phyloP scores from a whole-genome alignment of 2,113 vertebrate genomes.

The Erythrocebus patas region DNA sequence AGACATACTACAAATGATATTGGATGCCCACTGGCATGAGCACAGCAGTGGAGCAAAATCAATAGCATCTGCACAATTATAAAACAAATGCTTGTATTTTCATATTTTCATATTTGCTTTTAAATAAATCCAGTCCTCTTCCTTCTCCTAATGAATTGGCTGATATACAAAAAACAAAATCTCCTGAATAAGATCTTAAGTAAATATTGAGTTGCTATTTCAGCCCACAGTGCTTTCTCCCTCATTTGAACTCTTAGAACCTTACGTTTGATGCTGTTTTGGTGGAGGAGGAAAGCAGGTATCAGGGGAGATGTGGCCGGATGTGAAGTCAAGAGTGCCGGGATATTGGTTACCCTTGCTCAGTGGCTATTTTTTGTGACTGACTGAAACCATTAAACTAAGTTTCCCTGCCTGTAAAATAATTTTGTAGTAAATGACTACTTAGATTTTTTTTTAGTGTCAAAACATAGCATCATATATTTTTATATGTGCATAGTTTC shows the following conservation, averaged over 20 bases:
- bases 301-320: background rate
- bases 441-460: background rate
- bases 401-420: background rate
- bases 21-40: constrained; percentile 21
- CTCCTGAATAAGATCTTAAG: constrained; percentile 9
- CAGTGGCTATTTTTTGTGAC: background rate
- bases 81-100: background rate
- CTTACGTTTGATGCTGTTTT: background rate
- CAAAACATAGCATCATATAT: background rate
- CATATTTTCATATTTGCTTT: constrained; percentile 50
- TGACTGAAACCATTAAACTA: background rate
- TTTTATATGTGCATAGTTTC: background rate
- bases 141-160: background rate
- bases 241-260: background rate
- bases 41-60: constrained; percentile 33
- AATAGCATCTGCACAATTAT: constrained; percentile 40
- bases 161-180: background rate
- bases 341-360: background rate
- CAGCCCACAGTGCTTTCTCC: background rate
- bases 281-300: background rate
- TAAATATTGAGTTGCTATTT: background rate
- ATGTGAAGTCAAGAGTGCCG: background rate
- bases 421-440: background rate
- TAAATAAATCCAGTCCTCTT: constrained; percentile 6
- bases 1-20: constrained; percentile 35